A percentile compares a stretch with the other conserved stretches of the same genome.
phyloP scores from a whole-genome alignment of 2,888 invertebrate species.

The Myathropa florea region DNA sequence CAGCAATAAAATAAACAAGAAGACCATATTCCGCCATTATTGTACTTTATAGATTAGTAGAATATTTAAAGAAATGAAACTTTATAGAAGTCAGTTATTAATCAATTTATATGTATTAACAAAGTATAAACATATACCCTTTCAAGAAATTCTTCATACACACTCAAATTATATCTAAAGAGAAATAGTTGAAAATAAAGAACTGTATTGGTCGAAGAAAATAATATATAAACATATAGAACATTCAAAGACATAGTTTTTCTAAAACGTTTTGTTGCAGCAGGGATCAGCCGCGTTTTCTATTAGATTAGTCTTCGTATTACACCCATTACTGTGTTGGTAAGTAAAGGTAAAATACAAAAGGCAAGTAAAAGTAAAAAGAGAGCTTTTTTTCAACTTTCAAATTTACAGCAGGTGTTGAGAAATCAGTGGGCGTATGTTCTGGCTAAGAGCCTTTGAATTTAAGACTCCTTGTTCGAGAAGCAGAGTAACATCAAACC shows the following conservation, averaged over 20 bases:
- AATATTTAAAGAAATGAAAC: neutral
- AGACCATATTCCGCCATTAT: conserved; percentile 51
- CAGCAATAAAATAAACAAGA: conserved; percentile 22
- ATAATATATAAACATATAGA: conserved; percentile 42
- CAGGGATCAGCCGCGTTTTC: too few relatives aligned
- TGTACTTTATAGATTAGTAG: conserved; percentile 54
- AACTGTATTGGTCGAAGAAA: conserved; percentile 28
- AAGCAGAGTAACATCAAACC: too few relatives aligned
- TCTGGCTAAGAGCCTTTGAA: too few relatives aligned
- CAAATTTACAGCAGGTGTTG: too few relatives aligned
- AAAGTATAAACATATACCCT: conserved; percentile 12
- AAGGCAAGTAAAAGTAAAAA: too few relatives aligned
- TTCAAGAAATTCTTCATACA: conserved; percentile 40
- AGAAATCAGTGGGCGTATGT: too few relatives aligned
- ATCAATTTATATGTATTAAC: conserved; percentile 38
- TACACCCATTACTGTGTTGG: too few relatives aligned
- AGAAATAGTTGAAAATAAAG: conserved; percentile 38
- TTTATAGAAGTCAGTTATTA: conserved; percentile 40
- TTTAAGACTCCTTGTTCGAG: too few relatives aligned
- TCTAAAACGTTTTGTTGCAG: neutral
- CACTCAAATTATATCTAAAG: conserved; percentile 38
- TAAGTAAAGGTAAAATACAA: too few relatives aligned
- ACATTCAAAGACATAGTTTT: conserved; percentile 3
- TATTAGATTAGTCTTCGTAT: too few relatives aligned
- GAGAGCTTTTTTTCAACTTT: too few relatives aligned